A percentile compares a stretch with the other conserved stretches of the same genome.
These are phyloP conservation scores for Himantopus leucocephalus DNA, from an alignment of 2,113 vertebrate species.

Conservation along the genomic window DNA sequence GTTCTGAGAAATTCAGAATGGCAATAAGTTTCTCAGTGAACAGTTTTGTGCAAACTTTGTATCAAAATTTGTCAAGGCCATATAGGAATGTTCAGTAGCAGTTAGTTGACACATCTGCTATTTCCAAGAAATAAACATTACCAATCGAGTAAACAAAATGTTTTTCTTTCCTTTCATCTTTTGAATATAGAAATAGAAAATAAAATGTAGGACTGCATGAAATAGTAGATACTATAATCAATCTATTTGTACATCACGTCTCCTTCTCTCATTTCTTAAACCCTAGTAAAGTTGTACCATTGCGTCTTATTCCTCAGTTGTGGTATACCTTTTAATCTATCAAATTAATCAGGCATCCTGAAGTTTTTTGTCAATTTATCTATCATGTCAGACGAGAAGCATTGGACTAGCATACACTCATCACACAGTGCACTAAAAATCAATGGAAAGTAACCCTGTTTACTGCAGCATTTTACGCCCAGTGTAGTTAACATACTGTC, in stretches of 20 bases:
- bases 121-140: background rate
- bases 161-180: background rate
- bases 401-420: background rate
- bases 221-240: conserved; percentile 5
- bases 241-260: background rate
- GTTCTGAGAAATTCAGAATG: background rate
- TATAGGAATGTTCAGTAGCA: background rate
- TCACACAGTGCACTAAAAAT: conserved; percentile 12
- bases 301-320: background rate
- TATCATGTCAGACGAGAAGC: conserved; percentile 17
- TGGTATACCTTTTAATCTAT: conserved; percentile 14
- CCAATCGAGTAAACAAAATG: background rate
- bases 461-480: conserved; percentile 37
- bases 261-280: conserved; percentile 1
- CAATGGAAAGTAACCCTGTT: conserved; percentile 22
- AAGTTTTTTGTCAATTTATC: conserved; percentile 31
- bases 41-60: background rate
- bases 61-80: background rate
- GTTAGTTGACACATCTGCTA: background rate
- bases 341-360: conserved; percentile 39
- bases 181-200: background rate
- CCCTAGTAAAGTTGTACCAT: background rate
- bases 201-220: background rate
- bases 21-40: background rate
- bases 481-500: background rate